phyloP scores from a whole-genome alignment of 2,797 vertebrate genomes.

The Numenius phaeopus region DNA sequence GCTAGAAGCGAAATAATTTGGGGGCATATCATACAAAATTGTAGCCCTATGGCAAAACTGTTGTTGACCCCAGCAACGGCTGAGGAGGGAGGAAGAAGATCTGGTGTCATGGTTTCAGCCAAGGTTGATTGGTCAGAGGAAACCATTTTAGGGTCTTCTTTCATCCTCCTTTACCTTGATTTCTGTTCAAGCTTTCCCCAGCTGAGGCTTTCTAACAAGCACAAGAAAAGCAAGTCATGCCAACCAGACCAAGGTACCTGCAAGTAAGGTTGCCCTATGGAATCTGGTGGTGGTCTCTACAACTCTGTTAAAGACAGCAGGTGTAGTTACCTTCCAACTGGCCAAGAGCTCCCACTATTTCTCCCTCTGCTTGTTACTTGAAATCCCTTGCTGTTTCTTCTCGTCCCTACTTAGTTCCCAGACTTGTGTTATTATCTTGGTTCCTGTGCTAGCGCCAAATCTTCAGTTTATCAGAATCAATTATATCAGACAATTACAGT shows the following conservation, averaged over 20 bases:
- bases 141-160: background rate
- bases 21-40: background rate
- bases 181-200: background rate
- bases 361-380: background rate
- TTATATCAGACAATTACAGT: background rate
- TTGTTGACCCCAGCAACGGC: background rate
- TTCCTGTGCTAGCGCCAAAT: background rate
- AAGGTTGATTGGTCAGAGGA: background rate
- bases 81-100: background rate
- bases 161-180: background rate
- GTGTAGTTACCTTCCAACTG: accelerated
- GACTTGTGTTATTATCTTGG: background rate
- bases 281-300: background rate
- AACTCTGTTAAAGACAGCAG: background rate
- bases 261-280: background rate
- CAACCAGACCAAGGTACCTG: background rate
- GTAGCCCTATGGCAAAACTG: background rate
- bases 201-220: background rate
- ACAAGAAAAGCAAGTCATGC: background rate
- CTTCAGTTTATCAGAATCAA: background rate
- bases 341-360: background rate
- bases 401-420: background rate
- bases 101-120: too few relatives aligned
- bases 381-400: background rate
- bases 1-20: background rate